These are phyloP conservation scores for Kryphioiulus occultus DNA, from an alignment of 2,888 invertebrate genomes.

Conservation along the genomic window DNA sequence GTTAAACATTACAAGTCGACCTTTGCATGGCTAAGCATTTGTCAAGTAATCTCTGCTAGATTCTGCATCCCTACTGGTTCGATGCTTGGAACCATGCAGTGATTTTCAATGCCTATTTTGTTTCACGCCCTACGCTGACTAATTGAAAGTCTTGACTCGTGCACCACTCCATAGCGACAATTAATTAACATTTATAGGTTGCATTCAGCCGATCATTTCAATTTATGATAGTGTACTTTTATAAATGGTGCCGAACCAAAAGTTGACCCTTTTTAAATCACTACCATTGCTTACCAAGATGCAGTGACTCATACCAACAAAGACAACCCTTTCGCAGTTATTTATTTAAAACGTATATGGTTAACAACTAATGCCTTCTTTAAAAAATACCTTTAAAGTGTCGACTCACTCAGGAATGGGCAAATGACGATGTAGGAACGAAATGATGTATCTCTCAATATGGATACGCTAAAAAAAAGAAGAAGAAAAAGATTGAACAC, in stretches of 20 bases:
- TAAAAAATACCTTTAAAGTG: neutral
- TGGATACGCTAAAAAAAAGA: neutral
- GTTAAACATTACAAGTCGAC: neutral
- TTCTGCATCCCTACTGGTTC: neutral
- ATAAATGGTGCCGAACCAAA: conserved; percentile 1
- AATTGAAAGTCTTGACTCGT: conserved; percentile 21
- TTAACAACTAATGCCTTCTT: neutral
- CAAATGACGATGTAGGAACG: neutral
- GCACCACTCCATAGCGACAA: neutral
- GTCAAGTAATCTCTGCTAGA: conserved; percentile 1
- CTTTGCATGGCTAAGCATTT: neutral
- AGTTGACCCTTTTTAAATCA: conserved; percentile 25
- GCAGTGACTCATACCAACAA: neutral
- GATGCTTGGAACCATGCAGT: conserved; percentile 10
- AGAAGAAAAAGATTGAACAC: neutral
- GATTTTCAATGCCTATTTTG: neutral
- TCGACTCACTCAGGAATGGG: conserved; percentile 3
- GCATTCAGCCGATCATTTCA: conserved; percentile 14
- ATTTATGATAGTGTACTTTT: neutral
- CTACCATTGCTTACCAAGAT: neutral
- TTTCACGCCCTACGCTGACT: neutral
- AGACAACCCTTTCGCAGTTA: neutral
- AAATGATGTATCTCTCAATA: neutral
- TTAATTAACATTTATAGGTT: conserved; percentile 4
- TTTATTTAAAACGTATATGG: neutral